Conservation (phyloP, 1,140 invertebrate species). For the Meloidogyne floridensis region DNA sequence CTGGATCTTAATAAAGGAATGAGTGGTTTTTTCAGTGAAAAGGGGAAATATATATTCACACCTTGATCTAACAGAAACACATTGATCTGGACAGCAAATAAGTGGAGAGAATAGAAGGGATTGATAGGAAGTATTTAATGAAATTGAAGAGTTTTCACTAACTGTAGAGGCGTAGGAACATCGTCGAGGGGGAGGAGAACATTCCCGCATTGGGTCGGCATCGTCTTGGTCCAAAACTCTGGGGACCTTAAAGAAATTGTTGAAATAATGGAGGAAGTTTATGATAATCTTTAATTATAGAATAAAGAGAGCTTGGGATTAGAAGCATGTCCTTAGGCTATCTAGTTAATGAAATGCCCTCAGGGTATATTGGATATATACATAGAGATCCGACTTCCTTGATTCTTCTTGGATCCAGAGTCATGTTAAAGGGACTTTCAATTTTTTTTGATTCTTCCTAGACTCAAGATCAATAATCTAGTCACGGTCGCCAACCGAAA, state of each 20-base stretch:
- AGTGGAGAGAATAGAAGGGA: conserved; percentile 47
- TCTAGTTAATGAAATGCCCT: too few relatives aligned
- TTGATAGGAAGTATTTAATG: conserved; percentile 52
- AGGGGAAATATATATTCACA: not conserved
- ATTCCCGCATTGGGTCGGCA: conserved; percentile 30
- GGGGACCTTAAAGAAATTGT: conserved; percentile 18
- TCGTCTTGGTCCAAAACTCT: not conserved
- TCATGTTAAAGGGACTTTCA: too few relatives aligned
- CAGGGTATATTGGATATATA: too few relatives aligned
- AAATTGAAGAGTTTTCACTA: conserved; percentile 49
- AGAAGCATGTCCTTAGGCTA: too few relatives aligned
- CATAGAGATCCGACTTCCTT: too few relatives aligned
- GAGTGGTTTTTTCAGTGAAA: too few relatives aligned
- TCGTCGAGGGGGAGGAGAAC: conserved; percentile 52
- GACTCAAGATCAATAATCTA: too few relatives aligned
- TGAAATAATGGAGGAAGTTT: not conserved
- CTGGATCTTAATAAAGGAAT: conserved; percentile 20
- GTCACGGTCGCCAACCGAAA: too few relatives aligned
- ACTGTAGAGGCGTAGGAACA: conserved; percentile 51
- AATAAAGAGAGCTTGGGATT: too few relatives aligned
- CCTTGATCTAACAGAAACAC: conserved; percentile 1
- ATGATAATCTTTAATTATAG: too few relatives aligned
- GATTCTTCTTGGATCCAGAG: too few relatives aligned
- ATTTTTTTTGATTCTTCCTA: too few relatives aligned
- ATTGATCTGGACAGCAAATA: conserved; percentile 20